Base-by-base conservation (phyloP, 2,888 invertebrate species). In the Drosophila mimica region DNA sequence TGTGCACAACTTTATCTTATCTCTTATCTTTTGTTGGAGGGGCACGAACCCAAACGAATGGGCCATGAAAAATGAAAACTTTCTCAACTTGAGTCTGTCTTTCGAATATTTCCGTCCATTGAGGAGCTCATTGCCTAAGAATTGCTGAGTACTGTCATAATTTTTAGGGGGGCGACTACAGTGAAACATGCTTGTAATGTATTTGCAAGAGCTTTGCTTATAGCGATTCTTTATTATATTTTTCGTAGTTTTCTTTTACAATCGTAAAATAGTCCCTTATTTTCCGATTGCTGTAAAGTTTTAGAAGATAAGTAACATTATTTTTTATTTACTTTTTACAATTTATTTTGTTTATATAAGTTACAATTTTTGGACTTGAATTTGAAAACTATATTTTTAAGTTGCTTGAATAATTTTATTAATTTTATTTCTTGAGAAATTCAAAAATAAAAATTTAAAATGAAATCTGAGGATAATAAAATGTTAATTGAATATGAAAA, bases 31-130 rank as follows among this genome's bases (percentile, higher is more conserved):
- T 60, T 58, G 46, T 11, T 11, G 11, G 40, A 52, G 48, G 57
- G 31, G 59, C 70, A 63, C 40, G 53, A 53, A 33, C 30, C 53
- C 34, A 36, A 70, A 52, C 68, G 81, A 80, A 83, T 80, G 30
- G 61, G 57, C 76, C 81, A 70, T 68, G 66, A 73, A 72, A 70
- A 74, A 70, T 54, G 71, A 82, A 88, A 87, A 87, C 81, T 87
- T 87, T 85, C 52, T 33, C 70, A 80, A 82, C 65, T 74, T 62
- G 48, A 34, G 66, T 77, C 78, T 77, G 69, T 71, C 63, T 33
- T 72, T 36, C n/a, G 58, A 52, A 67, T 61, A 61, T 76, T 67
- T 80, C 57, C 62, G 62, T 34, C 51, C 28, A 70, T 77, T 60
- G 64, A 70, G 31, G 49, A 54, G 71, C 67, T 58, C 76, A 81